These are phyloP conservation scores for Microcebus jonahi DNA, from an alignment of 2,113 vertebrate species.

Conservation along the genomic window DNA sequence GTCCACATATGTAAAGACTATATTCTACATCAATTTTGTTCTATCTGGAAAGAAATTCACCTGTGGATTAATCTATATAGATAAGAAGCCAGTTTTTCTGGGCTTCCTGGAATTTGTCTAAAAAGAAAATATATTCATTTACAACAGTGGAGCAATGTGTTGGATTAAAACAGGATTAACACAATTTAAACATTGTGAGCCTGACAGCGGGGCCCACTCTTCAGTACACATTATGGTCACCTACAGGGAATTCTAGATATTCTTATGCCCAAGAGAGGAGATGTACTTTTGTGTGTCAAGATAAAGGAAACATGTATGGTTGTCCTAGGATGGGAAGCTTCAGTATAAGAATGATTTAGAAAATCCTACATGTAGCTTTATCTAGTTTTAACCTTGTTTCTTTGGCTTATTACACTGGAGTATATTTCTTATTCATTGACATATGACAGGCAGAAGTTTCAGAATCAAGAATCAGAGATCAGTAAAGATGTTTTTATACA, in stretches of 20 bases:
- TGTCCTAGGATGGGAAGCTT: background rate
- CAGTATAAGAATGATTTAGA: background rate
- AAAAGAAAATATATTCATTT: background rate
- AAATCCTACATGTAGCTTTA: background rate
- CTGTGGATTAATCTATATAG: background rate
- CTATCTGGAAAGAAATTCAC: background rate
- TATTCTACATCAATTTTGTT: background rate
- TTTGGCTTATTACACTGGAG: background rate
- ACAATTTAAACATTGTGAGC: background rate
- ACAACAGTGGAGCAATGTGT: background rate
- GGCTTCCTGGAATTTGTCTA: background rate
- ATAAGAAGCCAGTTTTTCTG: background rate
- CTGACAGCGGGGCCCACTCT: background rate
- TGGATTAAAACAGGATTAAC: background rate
- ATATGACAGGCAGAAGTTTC: background rate
- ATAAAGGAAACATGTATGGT: background rate
- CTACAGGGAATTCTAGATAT: background rate
- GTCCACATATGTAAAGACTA: background rate
- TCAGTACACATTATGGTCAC: background rate
- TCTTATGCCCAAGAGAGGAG: background rate
- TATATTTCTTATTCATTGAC: background rate
- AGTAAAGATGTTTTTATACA: background rate
- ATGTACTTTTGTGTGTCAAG: background rate
- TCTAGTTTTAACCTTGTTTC: background rate
- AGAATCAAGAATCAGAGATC: background rate